phyloP scores from a whole-genome alignment of 1,140 invertebrate species.

The Galleria mellonella region DNA sequence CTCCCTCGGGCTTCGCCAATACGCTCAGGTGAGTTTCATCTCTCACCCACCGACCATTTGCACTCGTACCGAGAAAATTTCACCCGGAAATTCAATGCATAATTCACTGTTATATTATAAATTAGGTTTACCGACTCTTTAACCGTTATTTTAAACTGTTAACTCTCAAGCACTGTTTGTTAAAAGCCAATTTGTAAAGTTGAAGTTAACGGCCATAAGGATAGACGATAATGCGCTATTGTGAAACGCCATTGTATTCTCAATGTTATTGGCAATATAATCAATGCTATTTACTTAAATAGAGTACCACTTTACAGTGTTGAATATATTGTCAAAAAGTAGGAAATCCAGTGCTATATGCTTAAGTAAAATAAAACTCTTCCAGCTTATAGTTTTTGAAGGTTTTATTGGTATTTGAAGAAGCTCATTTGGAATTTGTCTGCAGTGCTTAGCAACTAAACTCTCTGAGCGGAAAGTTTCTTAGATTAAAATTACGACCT shows the following conservation, averaged over 20 bases:
- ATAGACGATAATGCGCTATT: conserved; percentile 14
- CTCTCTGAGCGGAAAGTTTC: too few species aligned
- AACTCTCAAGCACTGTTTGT: conserved; percentile 17
- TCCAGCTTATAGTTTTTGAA: too few species aligned
- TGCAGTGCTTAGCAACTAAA: too few species aligned
- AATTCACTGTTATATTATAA: conserved; percentile 33
- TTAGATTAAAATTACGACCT: too few species aligned
- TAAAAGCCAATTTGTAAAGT: conserved; percentile 29
- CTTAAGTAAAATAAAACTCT: too few species aligned
- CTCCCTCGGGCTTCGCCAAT: too few species aligned
- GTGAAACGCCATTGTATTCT: conserved; percentile 2
- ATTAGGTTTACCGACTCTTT: conserved; percentile 18
- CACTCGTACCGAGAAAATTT: conserved; percentile 21
- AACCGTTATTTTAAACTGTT: conserved; percentile 24
- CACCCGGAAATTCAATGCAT: conserved; percentile 30
- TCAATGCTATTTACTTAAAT: background rate
- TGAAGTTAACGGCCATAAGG: conserved; percentile 16
- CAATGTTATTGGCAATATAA: conserved; percentile 4
- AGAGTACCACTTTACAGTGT: background rate
- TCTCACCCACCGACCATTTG: conserved; percentile 17
- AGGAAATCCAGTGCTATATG: too few species aligned
- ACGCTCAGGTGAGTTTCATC: conserved; percentile 20
- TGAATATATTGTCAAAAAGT: too few species aligned
- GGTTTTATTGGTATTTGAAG: too few species aligned
- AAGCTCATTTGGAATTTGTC: too few species aligned